Base-by-base conservation (phyloP, 2,113 vertebrate genomes). In the Callipepla squamata region DNA sequence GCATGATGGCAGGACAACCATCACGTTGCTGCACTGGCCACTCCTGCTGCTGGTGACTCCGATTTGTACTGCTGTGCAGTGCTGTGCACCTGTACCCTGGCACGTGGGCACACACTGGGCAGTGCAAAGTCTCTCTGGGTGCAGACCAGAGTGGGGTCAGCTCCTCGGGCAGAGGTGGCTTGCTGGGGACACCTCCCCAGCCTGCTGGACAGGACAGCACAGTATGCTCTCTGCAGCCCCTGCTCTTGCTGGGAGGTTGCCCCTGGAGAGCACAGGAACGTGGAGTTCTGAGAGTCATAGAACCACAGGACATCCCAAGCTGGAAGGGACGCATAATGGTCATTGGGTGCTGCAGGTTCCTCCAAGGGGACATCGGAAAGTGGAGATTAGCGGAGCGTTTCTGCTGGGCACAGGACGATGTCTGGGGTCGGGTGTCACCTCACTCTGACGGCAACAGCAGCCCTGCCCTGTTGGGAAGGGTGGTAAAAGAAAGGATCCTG, bases 401-500 rank as follows among this genome's bases (percentile, higher is more conserved):
- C 65, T 47, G 38, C 74, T 73, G 90, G 91, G 90, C 89, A 11
- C 26, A 21, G 45, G 82, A 26, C 0, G 36, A 32, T 59, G 90
- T 3, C 69, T 68, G 79, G 82, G 77, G 4, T 92, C 21, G 15
- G 90, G 59, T 93, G 94, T 95, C 94, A 76, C 59, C 79, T 81
- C 2, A 1, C 80, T 28, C 4, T 73, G 87, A 83, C 25, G 23
- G 93, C 91, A 92, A 69, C 59, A 36, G 4, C 79, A 85, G 82
- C 76, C 66, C 63, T 2, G 22, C 3, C 3, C 19, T 50, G 28
- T 88, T 50, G 88, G 87, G 87, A 75, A 76, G 59, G 79, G 53
- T 94, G 92, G 95, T 95, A 93, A 93, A 91, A 88, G 90, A 93
- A 88, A 80, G 70, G 81, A 81, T 81, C 63, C 88, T 94, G 94